A percentile compares a stretch with the other conserved stretches of the same genome.
Conservation (phyloP, 2,113 vertebrate genomes). For the Chascanopsetta lugubris region DNA sequence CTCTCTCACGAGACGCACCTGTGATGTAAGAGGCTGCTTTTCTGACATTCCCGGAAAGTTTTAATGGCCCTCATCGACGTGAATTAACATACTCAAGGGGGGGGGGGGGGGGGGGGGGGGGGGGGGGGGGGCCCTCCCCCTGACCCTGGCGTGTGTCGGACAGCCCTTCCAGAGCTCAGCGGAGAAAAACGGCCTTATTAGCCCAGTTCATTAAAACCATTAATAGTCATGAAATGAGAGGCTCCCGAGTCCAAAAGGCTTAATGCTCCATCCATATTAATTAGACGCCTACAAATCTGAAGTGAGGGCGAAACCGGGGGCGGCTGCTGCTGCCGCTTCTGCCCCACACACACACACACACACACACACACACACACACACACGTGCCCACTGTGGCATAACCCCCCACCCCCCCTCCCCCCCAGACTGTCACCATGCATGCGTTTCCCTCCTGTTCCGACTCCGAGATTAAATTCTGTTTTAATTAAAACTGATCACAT, state of each 20-base stretch:
- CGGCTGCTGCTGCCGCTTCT: constrained; percentile 40
- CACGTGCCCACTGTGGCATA: constrained; percentile 86
- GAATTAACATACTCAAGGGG: too few relatives aligned
- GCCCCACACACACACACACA: constrained; percentile 82
- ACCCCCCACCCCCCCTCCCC: constrained; percentile 70
- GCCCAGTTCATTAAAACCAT: constrained; percentile 99
- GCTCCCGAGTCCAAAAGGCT: constrained; percentile 98
- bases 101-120: constrained; percentile 56
- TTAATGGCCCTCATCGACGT: too few relatives aligned
- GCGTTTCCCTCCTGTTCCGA: constrained; percentile 62
- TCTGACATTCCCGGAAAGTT: too few relatives aligned
- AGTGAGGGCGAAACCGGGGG: constrained; percentile 82
- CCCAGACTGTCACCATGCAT: constrained; percentile 43
- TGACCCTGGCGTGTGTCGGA: constrained; percentile 82
- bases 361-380: constrained; percentile 83
- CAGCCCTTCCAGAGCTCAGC: constrained; percentile 90
- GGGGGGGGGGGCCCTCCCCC: constrained; percentile 52
- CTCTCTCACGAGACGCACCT: too few relatives aligned
- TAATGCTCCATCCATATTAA: constrained; percentile 99
- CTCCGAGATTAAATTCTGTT: constrained; percentile 96
- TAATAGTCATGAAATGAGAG: constrained; percentile 99
- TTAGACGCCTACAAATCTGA: constrained; percentile 97
- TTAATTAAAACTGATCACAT: constrained; percentile 99
- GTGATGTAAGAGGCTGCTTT: too few relatives aligned
- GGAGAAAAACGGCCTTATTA: constrained; percentile 98